These are phyloP conservation scores for Sinocyclocheilus anophthalmus DNA, from an alignment of 2,113 vertebrate species.

Conservation along the genomic window DNA sequence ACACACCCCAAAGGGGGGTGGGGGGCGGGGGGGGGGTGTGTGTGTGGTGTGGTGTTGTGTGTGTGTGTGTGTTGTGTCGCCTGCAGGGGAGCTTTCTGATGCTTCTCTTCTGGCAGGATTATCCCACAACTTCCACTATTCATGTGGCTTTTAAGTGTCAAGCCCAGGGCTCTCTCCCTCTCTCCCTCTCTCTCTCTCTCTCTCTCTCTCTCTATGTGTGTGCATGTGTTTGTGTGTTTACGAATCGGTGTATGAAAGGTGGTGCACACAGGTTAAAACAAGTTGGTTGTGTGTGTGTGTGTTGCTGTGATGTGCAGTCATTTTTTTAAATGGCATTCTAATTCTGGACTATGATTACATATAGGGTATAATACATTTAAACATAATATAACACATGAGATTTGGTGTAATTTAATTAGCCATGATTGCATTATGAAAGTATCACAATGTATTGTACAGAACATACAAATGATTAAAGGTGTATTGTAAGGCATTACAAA, in stretches of 20 bases:
- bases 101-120: conserved; percentile 79
- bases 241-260: conserved; percentile 15
- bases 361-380: background rate
- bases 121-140: conserved; percentile 81
- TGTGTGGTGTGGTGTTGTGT: conserved; percentile 49
- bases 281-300: background rate
- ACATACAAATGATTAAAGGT: background rate
- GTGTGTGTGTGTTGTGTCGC: conserved; percentile 49
- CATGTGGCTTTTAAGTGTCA: conserved; percentile 89
- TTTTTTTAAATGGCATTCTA: background rate
- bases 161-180: conserved; percentile 74
- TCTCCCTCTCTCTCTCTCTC: too few relatives aligned
- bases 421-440: background rate
- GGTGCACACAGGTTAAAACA: conserved; percentile 1
- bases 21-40: conserved; percentile 11
- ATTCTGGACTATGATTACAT: too few relatives aligned
- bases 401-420: background rate
- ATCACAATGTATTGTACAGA: background rate
- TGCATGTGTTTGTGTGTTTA: conserved; percentile 46
- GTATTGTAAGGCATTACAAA: background rate
- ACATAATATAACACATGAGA: background rate
- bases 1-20: background rate
- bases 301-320: background rate
- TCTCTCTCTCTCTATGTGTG: conserved; percentile 37
- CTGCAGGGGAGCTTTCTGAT: conserved; percentile 61